Conservation (phyloP, 2,888 invertebrate genomes). For the Tinea semifulvella region DNA sequence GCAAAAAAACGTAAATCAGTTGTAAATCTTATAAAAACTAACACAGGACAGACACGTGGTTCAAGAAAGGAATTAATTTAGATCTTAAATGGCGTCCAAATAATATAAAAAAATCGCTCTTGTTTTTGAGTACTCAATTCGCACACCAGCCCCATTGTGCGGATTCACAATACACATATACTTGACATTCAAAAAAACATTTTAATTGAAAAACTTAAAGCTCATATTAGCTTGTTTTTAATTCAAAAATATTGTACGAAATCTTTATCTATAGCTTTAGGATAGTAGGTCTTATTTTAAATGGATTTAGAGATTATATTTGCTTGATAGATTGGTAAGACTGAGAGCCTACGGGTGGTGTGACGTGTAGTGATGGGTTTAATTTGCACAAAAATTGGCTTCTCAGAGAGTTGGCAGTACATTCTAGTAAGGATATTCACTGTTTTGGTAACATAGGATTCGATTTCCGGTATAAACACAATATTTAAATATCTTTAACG, state of each 20-base stretch:
- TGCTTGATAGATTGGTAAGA: conserved; percentile 24
- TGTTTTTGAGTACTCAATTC: conserved; percentile 9
- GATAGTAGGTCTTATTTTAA: conserved; percentile 32
- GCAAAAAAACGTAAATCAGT: too few relatives aligned
- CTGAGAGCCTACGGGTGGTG: conserved; percentile 28
- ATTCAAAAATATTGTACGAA: neutral
- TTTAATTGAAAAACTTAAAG: neutral
- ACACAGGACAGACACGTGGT: too few relatives aligned
- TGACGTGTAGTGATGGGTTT: conserved; percentile 32
- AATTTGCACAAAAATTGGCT: neutral
- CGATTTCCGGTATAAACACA: too few relatives aligned
- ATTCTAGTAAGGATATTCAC: too few relatives aligned
- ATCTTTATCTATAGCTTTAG: conserved; percentile 13
- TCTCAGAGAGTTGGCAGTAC: too few relatives aligned
- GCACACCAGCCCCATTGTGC: conserved; percentile 6
- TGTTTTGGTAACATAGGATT: too few relatives aligned
- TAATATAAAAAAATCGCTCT: conserved; percentile 1
- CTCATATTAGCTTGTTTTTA: neutral
- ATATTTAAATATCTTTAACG: too few relatives aligned
- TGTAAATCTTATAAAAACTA: too few relatives aligned
- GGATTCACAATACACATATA: neutral
- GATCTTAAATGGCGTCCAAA: conserved; percentile 2
- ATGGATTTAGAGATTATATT: conserved; percentile 23
- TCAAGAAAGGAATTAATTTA: neutral
- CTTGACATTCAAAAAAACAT: neutral